Evolutionary conservation across 2,797 vertebrate species (phyloP).

Genomic region (Bovichtus diacanthus): DNA sequence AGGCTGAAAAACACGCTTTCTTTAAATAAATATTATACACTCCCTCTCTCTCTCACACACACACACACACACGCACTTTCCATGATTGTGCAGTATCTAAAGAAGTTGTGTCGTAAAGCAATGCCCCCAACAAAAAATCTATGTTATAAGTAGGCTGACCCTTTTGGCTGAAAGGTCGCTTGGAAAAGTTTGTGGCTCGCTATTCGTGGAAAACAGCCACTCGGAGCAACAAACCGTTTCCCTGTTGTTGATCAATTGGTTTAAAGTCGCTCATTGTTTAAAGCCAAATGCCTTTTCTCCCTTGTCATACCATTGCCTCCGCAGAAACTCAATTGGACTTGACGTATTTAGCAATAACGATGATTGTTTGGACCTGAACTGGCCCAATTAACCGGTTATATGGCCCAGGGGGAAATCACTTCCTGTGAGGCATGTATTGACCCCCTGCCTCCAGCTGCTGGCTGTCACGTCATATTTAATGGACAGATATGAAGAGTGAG

Average conservation of each 20-base stretch:
- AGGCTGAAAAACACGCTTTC: constrained; percentile 8
- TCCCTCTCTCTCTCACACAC: not conserved
- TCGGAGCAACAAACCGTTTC: not conserved
- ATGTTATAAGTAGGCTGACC: not conserved
- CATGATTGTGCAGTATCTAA: not conserved
- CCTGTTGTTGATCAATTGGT: not conserved
- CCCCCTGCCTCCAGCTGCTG: not conserved
- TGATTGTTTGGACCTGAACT: not conserved
- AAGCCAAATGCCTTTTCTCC: not conserved
- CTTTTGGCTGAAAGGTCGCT: not conserved
- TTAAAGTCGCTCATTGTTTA: not conserved
- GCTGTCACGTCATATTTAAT: too few species aligned
- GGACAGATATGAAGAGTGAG: not conserved
- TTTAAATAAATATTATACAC: constrained; percentile 22
- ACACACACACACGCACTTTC: constrained; percentile 3
- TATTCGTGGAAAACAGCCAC: not conserved
- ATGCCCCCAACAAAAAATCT: not conserved
- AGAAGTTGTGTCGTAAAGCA: not conserved
- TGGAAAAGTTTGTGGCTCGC: not conserved
- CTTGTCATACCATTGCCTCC: not conserved
- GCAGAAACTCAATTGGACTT: not conserved
- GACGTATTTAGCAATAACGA: not conserved
- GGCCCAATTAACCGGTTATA: not conserved
- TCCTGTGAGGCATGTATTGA: not conserved
- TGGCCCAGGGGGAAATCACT: too few species aligned